Evolutionary conservation across 2,113 vertebrate species (phyloP), one percentile per base, ranked within the genome.

Genomic region (Cnemophilus loriae): DNA sequence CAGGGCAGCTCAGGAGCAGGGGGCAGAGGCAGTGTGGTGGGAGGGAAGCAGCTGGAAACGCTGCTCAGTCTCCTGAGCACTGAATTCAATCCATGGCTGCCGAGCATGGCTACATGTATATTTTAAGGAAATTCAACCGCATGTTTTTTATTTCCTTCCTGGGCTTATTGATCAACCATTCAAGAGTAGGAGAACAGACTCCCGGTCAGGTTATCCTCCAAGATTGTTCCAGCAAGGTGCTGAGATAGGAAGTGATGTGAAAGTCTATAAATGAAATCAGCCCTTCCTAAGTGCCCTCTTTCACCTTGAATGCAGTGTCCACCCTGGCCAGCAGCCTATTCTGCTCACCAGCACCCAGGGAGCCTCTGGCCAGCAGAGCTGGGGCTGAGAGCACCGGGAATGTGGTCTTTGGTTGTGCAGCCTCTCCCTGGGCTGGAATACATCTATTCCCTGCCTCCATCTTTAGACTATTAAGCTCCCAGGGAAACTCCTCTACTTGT

Each of bases 61-160:
- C 53, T 68, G 32, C 87, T 90, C 63, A 7, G 18, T 17, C 41
- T 94, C 76, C 69, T 63, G 74, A 91, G 74, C 57, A 7, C 39
- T 84, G 82, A 86, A 85, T 78, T 78, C 63, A 49, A 23, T n/a
- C 76, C 70, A 27, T n/a, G 15, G 22, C 70, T 92, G 46, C 73
- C 20, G 1, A 41, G 52, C 28, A 32, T 10, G 30, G 17, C 49
- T 57, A 26, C 64, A 56, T 59, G 59, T 53, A 49, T 55, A 55
- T 92, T 95, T 93, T 73, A 94, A 96, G 81, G 69, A 89, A 91
- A 96, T 91, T 65, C 35, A 89, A 93, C 67, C 1, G 0, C 30
- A 12, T 76, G 47, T 1, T 60, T 93, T 13, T 74, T 90, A 39
- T 74, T 82, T 91, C 59, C 77, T 93, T 90, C 73, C 63, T 71